Percentiles rank a stretch among this genome's conserved stretches.
phyloP scores from a whole-genome alignment of 2,113 vertebrate species.

The Microtus pennsylvanicus region DNA sequence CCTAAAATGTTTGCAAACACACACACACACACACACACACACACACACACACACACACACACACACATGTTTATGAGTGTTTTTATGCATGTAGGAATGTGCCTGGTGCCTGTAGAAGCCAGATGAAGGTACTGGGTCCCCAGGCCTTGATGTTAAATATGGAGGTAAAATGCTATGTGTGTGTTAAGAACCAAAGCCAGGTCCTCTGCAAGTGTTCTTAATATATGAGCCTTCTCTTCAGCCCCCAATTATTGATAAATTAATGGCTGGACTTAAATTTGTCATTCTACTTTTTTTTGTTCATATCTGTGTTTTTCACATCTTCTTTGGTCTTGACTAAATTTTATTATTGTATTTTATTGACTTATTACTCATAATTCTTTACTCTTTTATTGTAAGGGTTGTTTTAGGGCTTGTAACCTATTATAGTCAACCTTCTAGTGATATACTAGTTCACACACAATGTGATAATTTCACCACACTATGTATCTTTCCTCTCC shows the following conservation, averaged over 20 bases:
- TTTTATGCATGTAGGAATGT: not conserved
- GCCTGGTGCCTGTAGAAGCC: not conserved
- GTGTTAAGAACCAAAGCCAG: not conserved
- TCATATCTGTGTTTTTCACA: not conserved
- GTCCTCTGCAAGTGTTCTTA: not conserved
- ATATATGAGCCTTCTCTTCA: not conserved
- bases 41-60: too few relatives aligned
- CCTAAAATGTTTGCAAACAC: not conserved
- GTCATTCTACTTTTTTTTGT: not conserved
- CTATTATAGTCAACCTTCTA: not conserved
- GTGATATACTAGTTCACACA: not conserved
- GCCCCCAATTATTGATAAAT: not conserved
- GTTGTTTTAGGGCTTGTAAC: not conserved
- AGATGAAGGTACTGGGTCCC: not conserved
- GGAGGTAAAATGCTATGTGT: not conserved
- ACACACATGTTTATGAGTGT: not conserved
- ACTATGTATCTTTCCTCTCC: not conserved
- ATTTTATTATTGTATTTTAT: conserved; percentile 26
- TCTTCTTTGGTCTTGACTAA: not conserved
- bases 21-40: too few relatives aligned
- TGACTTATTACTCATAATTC: not conserved
- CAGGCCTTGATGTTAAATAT: not conserved
- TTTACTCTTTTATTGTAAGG: conserved; percentile 2
- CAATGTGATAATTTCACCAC: not conserved
- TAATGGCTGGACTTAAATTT: not conserved